Evolutionary conservation across 2,888 invertebrate species (phyloP).

Genomic region (Trissolcus brochymenae): DNA sequence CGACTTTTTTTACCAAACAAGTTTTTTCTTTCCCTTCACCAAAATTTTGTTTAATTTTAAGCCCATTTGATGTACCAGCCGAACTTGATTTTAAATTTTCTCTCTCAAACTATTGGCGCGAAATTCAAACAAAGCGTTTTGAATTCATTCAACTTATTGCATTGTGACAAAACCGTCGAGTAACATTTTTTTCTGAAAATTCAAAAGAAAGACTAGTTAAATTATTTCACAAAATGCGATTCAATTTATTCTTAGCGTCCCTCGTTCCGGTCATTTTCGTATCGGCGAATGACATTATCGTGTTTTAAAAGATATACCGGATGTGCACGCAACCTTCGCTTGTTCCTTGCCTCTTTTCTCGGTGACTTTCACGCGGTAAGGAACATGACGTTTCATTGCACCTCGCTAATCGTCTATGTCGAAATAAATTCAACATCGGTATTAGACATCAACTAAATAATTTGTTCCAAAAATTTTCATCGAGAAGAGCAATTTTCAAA

Average conservation of each 20-base stretch:
- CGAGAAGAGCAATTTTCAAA: too few species aligned
- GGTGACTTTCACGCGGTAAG: constrained; percentile 57
- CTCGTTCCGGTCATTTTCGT: constrained; percentile 53
- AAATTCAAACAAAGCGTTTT: background rate
- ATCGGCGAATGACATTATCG: constrained; percentile 59
- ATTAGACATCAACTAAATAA: constrained; percentile 1
- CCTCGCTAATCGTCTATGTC: constrained; percentile 64
- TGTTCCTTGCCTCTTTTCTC: constrained; percentile 51
- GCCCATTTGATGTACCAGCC: too few species aligned
- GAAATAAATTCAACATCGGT: constrained; percentile 54
- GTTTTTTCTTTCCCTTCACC: too few species aligned
- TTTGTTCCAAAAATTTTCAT: too few species aligned
- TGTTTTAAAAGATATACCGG: constrained; percentile 60
- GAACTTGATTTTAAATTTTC: background rate
- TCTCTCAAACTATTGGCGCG: background rate
- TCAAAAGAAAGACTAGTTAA: constrained; percentile 22
- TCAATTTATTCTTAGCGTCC: constrained; percentile 43
- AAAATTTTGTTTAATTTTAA: too few species aligned
- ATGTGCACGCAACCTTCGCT: constrained; percentile 59
- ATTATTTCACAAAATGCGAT: constrained; percentile 45
- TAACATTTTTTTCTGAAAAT: background rate
- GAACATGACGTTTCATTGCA: constrained; percentile 60
- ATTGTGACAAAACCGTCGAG: background rate
- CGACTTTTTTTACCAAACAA: background rate
- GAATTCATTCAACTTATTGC: background rate